These are phyloP conservation scores for Myopa testacea DNA, from an alignment of 2,888 invertebrate genomes.

Conservation along the genomic window DNA sequence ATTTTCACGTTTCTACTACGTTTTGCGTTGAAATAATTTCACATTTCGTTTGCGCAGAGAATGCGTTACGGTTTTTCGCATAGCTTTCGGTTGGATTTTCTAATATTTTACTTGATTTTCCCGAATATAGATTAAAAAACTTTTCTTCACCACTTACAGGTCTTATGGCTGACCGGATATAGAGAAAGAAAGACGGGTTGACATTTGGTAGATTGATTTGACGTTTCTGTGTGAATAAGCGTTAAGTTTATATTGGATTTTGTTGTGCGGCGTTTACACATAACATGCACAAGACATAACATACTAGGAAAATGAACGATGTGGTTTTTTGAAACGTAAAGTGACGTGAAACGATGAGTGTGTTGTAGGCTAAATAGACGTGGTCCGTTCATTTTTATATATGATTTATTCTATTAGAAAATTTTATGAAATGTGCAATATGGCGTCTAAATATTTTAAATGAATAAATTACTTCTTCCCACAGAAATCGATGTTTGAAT, in stretches of 20 bases:
- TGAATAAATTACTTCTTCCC: too few relatives aligned
- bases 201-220: conserved; percentile 55
- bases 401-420: too few relatives aligned
- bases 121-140: conserved; percentile 52
- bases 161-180: conserved; percentile 67
- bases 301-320: too few relatives aligned
- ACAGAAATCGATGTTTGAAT: too few relatives aligned
- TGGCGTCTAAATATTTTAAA: too few relatives aligned
- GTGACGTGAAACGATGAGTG: too few relatives aligned
- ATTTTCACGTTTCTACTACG: not conserved
- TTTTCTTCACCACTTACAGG: conserved; percentile 61
- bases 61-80: not conserved
- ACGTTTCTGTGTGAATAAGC: conserved; percentile 42
- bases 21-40: conserved; percentile 5
- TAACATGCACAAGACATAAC: too few relatives aligned
- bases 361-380: too few relatives aligned
- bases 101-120: conserved; percentile 51
- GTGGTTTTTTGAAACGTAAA: too few relatives aligned
- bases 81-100: conserved; percentile 45
- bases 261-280: conserved; percentile 51
- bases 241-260: not conserved
- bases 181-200: conserved; percentile 63
- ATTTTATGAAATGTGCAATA: too few relatives aligned
- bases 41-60: not conserved
- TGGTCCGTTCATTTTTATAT: too few relatives aligned